phyloP scores from a whole-genome alignment of 2,888 invertebrate genomes.

The Galerucella calmariensis region DNA sequence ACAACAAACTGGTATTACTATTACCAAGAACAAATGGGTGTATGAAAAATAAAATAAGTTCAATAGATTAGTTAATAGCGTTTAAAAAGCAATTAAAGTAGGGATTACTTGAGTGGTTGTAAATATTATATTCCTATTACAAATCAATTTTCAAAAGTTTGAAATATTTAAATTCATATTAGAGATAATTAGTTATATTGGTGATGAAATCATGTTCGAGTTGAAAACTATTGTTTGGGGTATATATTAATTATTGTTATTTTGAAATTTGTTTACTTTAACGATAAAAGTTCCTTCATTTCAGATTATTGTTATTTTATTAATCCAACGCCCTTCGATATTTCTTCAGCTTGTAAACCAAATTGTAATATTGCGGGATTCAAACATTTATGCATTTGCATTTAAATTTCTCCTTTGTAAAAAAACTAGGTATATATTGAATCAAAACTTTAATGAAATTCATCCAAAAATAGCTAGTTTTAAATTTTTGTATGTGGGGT shows the following conservation, averaged over 20 bases:
- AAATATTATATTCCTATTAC: conserved; percentile 7
- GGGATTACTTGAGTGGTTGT: conserved; percentile 3
- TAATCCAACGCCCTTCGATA: not conserved
- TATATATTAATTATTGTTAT: not conserved
- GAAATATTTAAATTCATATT: conserved; percentile 13
- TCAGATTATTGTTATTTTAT: not conserved
- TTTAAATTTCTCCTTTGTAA: too few relatives aligned
- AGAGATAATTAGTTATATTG: conserved; percentile 1
- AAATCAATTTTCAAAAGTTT: conserved; percentile 5
- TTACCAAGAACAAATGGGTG: not conserved
- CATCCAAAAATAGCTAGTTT: too few relatives aligned
- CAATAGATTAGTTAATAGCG: not conserved
- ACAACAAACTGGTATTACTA: not conserved
- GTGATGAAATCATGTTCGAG: not conserved
- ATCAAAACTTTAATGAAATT: too few relatives aligned
- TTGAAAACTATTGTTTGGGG: not conserved
- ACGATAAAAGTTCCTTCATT: not conserved
- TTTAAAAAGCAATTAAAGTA: conserved; percentile 3
- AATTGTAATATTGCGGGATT: too few relatives aligned
- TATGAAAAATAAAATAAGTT: not conserved
- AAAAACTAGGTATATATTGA: too few relatives aligned
- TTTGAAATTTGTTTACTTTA: not conserved
- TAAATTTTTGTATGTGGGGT: too few relatives aligned
- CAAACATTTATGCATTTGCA: too few relatives aligned
- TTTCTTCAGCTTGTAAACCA: not conserved